Conservation (phyloP, 2,113 vertebrate species). For the Boleophthalmus pectinirostris region DNA sequence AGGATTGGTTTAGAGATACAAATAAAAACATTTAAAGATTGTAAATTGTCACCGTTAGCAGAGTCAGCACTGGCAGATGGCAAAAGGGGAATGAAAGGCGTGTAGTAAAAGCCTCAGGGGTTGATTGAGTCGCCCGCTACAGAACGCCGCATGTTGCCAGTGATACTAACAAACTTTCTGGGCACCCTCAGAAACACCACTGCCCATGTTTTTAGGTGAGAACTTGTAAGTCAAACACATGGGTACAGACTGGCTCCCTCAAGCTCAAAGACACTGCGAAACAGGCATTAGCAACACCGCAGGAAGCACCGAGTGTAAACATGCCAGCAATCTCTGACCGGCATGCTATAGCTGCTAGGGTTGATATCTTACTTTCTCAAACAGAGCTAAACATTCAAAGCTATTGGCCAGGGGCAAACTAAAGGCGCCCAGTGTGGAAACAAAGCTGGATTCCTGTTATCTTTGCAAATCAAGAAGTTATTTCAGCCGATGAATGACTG, state of each 20-base stretch:
- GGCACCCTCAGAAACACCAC: conserved; percentile 25
- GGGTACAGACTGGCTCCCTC: conserved; percentile 23
- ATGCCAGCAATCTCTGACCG: conserved; percentile 45
- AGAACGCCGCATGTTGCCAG: conserved; percentile 42
- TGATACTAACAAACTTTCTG: conserved; percentile 49
- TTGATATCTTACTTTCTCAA: conserved; percentile 32
- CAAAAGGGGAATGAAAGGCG: conserved; percentile 52
- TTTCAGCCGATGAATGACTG: conserved; percentile 60
- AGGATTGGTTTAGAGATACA: conserved; percentile 39
- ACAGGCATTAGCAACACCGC: not conserved
- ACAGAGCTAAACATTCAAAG: conserved; percentile 35
- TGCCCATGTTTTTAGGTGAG: conserved; percentile 31
- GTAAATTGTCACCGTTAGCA: conserved; percentile 57
- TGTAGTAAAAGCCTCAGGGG: conserved; percentile 56
- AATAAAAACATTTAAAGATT: conserved; percentile 43
- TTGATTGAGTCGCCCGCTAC: conserved; percentile 47
- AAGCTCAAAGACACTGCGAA: conserved; percentile 16
- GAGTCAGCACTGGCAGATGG: conserved; percentile 68
- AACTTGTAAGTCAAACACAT: conserved; percentile 30
- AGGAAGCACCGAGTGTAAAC: conserved; percentile 18
- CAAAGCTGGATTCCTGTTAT: conserved; percentile 38
- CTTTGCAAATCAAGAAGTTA: conserved; percentile 38
- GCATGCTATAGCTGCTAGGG: conserved; percentile 14
- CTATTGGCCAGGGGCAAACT: conserved; percentile 40
- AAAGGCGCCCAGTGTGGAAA: conserved; percentile 40